Evolutionary conservation across 2,113 vertebrate genomes (phyloP).

Genomic region (cat (Felis catus)): F.catus_Fca126_mat1.0 CM031415.1:89543501-89544000

Average conservation of each 20-base stretch:
- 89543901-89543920: not conserved
- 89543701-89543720: not conserved
- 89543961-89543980: not conserved
- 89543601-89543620: not conserved
- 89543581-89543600: not conserved
- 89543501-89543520: not conserved
- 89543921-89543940: not conserved
- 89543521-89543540: not conserved
- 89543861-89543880: not conserved
- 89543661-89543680: not conserved
- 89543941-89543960: not conserved
- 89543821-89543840: not conserved
- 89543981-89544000: not conserved
- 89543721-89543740: not conserved
- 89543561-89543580: not conserved
- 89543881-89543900: not conserved
- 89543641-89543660: not conserved
- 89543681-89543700: not conserved
- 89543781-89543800: not conserved
- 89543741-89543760: not conserved
- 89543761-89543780: not conserved
- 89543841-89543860: not conserved
- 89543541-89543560: not conserved
- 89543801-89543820: not conserved
- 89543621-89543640: not conserved